Base-by-base conservation (phyloP, 1,140 invertebrate species). In the Drosophila virilis region DNA sequence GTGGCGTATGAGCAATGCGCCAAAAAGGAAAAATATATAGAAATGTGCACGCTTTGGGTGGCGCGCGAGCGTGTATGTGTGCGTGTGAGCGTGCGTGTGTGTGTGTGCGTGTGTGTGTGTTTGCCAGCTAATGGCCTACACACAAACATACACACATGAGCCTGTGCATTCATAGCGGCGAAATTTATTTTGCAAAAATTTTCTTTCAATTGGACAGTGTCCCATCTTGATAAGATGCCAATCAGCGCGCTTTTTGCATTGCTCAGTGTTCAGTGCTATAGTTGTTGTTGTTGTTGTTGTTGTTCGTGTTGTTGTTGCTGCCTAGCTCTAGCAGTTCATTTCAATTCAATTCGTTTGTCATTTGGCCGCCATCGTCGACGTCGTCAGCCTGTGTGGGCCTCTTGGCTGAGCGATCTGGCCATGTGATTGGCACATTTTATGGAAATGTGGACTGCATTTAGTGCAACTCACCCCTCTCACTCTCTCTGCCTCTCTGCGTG, bases 181-280 rank as follows among this genome's bases (percentile, higher is more conserved):
- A 83, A 90, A 90, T 80, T 75, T 90, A 89, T 86, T 90, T 85
- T 85, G 70, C 76, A 85, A 90, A 75, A 74, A 85, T 90, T 78
- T 90, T 85, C 78, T 78, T 77, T 90, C 77, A 90, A 90, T 90
- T 90, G 88, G 88, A 90, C 86, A 86, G 71, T 86, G 82, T 81
- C 88, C 88, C 88, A 90, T 90, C 88, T 83, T 82, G 88, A 90
- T 90, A 90, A 90, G 86, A 90, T 90, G 86, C 76, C 86, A 90
- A 90, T 90, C 86, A 85, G 82, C 88, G 82, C 82, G 70, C 84
- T 71, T 77, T 83, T 83, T 89, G 68, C 68, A 69, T 61, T 86
- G 73, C 81, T 55, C 72, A 78, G 60, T 66, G 61, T 64, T 61
- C 51, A 45, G 15, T 43, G 17, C 38, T 9, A n/a, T 42, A 5